Evolutionary conservation across 2,888 invertebrate genomes (phyloP), one percentile per base, ranked within the genome.

Genomic region (Steinernema scapterisci): DNA sequence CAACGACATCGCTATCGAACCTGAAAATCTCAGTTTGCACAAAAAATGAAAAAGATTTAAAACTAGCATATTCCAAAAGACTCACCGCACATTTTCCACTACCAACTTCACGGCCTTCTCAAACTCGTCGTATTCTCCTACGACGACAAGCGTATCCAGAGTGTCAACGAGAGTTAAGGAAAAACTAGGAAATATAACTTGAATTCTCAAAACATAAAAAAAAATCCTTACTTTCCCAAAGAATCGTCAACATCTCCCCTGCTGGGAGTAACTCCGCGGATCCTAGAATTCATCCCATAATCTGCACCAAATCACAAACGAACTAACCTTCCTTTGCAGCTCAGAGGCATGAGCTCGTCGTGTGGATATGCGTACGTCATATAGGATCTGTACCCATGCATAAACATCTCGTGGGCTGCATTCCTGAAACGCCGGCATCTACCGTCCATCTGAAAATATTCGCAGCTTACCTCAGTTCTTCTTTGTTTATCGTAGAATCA

Each of bases 321-420:
- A 3, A 38, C 38, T 6, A 38, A 38, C 38, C 38, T 90, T 7
- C 97, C 97, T 87, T 93, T 92, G 89, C 97, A 97, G 86, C 93
- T 94, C 46, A 97, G 90, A 0, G 97, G 97, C 97, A 97, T 96
- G 81, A 97, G 89, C 89, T 99, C 97, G 90, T 97, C 97, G 21
- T 97, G 97, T 73, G 97, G 97, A 89, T 94, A 99, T 16, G 97
- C 97, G 90, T 96, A 93, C 25, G 83, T 77, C 95, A 97, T 96
- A 86, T 97, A 97, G 0, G 95, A 93, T 87, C 92, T 91, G 88
- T 95, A 97, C 2, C 95, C 96, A 91, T 97, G 97, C 88, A 95
- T 94, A 89, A 97, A 97, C 95, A 97, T 96, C 86, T 94, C 93
- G 75, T 94, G 91, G 16, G 95, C 92, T 89, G 95, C 77, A 72